Percentiles rank a stretch among this genome's conserved stretches.
Conservation (phyloP, 2,113 vertebrate genomes). For the Caranx melampygus region DNA sequence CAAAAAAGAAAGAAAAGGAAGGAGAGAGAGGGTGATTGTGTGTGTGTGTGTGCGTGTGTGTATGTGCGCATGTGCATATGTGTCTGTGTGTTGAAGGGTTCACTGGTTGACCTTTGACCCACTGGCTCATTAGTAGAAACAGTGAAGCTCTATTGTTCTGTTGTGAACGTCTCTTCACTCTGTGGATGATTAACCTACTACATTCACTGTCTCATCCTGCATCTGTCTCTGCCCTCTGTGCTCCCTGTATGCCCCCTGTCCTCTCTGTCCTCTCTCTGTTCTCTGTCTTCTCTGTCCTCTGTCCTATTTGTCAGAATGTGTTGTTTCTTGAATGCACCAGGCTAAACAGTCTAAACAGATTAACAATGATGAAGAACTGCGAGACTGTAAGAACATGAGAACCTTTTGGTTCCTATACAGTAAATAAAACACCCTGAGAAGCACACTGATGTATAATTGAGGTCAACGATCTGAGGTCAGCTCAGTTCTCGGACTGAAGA, state of each 20-base stretch:
- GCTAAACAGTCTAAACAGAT: too few relatives aligned
- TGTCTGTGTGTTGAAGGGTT: conserved; percentile 35
- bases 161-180: conserved; percentile 37
- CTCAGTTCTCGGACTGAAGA: conserved; percentile 22
- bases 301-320: too few relatives aligned
- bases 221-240: neutral
- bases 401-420: conserved; percentile 19
- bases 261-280: too few relatives aligned
- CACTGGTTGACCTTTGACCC: conserved; percentile 65
- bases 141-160: conserved; percentile 64
- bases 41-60: conserved; percentile 21
- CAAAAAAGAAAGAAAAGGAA: conserved; percentile 42
- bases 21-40: conserved; percentile 25
- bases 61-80: neutral
- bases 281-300: too few relatives aligned
- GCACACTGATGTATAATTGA: conserved; percentile 60
- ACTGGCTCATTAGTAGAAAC: conserved; percentile 71
- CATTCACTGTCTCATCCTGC: conserved; percentile 26
- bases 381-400: neutral
- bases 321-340: too few relatives aligned
- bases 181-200: conserved; percentile 60
- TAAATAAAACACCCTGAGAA: conserved; percentile 19
- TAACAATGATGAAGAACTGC: neutral
- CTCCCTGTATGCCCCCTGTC: too few relatives aligned
- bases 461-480: conserved; percentile 60